phyloP scores from a whole-genome alignment of 2,797 vertebrate species.

The Acrossocheilus fasciatus region DNA sequence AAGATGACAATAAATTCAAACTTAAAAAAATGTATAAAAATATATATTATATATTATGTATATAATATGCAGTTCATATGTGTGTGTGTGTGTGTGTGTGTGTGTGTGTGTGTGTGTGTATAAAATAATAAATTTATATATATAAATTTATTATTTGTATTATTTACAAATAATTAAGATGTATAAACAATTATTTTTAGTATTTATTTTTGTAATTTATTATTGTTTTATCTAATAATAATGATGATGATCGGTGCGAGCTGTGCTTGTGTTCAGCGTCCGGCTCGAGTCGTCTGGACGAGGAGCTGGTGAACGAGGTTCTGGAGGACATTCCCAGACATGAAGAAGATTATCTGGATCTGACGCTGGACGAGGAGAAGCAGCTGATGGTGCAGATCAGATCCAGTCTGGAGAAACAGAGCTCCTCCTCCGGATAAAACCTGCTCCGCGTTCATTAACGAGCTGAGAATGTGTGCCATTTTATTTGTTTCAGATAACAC shows the following conservation, averaged over 20 bases:
- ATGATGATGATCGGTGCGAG: not conserved
- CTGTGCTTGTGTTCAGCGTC: conserved; percentile 32
- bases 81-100: too few species aligned
- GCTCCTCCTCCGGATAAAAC: conserved; percentile 40
- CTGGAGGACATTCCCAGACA: conserved; percentile 91
- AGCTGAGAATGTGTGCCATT: not conserved
- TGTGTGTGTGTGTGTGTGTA: too few species aligned
- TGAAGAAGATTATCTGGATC: conserved; percentile 95
- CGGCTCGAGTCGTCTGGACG: conserved; percentile 81
- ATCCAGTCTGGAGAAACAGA: conserved; percentile 75
- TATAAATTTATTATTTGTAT: too few species aligned
- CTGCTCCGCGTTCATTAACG: not conserved
- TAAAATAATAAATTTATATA: too few species aligned
- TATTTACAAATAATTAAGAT: not conserved
- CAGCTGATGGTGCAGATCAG: conserved; percentile 86
- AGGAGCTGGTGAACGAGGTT: conserved; percentile 89
- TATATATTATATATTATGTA: too few species aligned
- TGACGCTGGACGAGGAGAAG: conserved; percentile 92
- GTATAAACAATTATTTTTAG: not conserved
- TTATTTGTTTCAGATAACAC: not conserved
- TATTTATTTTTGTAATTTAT: not conserved
- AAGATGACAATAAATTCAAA: too few species aligned
- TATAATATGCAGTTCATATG: too few species aligned
- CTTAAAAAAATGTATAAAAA: too few species aligned
- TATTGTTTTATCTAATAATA: not conserved